These are phyloP conservation scores for Choloepus hoffmanni DNA, from an alignment of 2,113 vertebrate genomes.

Conservation along the genomic window DNA sequence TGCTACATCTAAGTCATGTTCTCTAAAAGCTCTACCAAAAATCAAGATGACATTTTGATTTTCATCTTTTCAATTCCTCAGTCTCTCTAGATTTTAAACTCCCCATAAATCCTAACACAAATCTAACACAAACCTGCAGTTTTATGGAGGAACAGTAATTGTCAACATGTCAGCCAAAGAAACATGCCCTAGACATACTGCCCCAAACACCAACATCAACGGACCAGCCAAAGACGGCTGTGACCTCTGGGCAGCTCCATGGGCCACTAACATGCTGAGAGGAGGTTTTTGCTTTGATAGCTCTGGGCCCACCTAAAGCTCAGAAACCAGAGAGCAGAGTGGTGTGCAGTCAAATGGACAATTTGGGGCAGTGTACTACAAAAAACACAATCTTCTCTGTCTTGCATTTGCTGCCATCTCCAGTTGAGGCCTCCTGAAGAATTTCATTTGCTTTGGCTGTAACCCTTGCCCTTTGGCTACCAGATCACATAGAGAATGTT, in stretches of 20 bases:
- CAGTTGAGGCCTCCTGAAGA: not conserved
- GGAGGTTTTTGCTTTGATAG: not conserved
- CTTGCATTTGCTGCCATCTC: not conserved
- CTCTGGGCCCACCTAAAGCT: not conserved
- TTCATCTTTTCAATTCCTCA: not conserved
- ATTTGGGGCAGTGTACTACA: not conserved
- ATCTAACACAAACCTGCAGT: not conserved
- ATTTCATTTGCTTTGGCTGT: not conserved
- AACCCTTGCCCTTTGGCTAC: not conserved
- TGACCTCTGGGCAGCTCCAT: not conserved
- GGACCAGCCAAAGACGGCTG: not conserved
- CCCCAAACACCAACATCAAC: not conserved
- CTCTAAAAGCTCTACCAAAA: not conserved
- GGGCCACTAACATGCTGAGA: not conserved
- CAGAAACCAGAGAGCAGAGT: not conserved
- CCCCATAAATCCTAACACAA: not conserved
- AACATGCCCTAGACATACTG: not conserved
- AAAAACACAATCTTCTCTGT: not conserved
- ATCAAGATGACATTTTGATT: not conserved
- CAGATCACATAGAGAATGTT: not conserved
- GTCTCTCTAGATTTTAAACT: constrained; percentile 6
- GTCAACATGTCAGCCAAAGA: not conserved
- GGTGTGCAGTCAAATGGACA: not conserved
- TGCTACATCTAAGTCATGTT: not conserved
- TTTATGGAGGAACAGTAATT: not conserved